Evolutionary conservation across 2,797 vertebrate genomes (phyloP), one percentile per base, ranked within the genome.

Genomic region (Manis pentadactyla): DNA sequence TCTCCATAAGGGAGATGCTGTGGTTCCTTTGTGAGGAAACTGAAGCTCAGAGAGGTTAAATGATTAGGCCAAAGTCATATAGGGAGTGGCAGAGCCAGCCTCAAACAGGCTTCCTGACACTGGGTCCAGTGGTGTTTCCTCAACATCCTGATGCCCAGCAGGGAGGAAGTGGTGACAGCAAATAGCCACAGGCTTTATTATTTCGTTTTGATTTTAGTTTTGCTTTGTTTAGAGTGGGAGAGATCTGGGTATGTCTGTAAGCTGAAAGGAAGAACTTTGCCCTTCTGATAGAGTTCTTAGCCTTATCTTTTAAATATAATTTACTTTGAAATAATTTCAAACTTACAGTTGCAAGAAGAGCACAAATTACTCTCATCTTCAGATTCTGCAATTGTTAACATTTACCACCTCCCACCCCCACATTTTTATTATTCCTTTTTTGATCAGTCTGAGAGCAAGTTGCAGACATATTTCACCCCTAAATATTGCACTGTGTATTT

Each of bases 221-320:
- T 90, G 59, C 75, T 90, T 87, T 96, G 90, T 96, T 95, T 95
- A 87, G 46, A 85, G 51, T 94, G 31, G 66, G 59, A 94, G 51
- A 93, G 68, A 68, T 93, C 64, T 82, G 82, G 96, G 25, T 51
- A 77, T 84, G 71, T 90, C 87, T 85, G n/a, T 55, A 89, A 42
- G 51, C 71, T 85, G 68, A 95, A 27, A 85, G 64, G 73, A 85
- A 74, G n/a, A 91, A 89, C 14, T 79, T 79, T 94, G 29, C 77
- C 69, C 49, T 87, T 87, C 83, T 92, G 64, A 94, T 94, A 92
- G 69, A 71, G 10, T 82, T 92, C 63, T 78, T 69, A 75, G 37
- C 21, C 75, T 78, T 93, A 53, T 85, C 92, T 95, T 92, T 39
- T 4, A 88, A 63, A 87, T 29, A 46, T 77, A 69, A 77, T 75